Evolutionary conservation across 2,113 vertebrate species (phyloP), one percentile per base, ranked within the genome.

Genomic region (Machaerirhynchus nigripectus): DNA sequence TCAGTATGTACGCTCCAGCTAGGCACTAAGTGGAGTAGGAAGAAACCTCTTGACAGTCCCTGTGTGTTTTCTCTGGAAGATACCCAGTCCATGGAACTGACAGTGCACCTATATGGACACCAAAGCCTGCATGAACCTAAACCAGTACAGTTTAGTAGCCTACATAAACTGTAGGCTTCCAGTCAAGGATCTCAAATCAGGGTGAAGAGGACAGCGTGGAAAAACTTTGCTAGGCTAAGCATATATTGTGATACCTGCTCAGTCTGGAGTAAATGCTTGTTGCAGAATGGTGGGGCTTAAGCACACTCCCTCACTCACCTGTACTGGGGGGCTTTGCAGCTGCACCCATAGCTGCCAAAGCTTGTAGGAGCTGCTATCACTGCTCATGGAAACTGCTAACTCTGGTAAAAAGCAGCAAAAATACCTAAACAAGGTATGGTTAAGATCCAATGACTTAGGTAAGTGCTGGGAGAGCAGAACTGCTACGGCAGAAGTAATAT

Each of bases 171-270:
- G 42, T 44, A 57, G 57, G 30, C 49, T 71, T 75, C 39, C 11
- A 67, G 73, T 37, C 6, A 8, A 67, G 17, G 46, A 87, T 17
- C 22, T 90, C 56, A 42, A n/a, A 74, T 19, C 16, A 56, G 23
- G 11, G 6, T 55, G 28, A 75, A 63, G 20, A 83, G 24, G 28
- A 61, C 9, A 65, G 31, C 0, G 7, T 27, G 30, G 14, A 55
- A 61, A 77, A 18, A 39, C 7, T 39, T 76, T 46, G 15, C 46
- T 39, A 13, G 21, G 26, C 35, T 31, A 60, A n/a, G 27, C 2
- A 2, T 23, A 46, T 0, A 0, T 16, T 2, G 5, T 31, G 57
- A 82, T 75, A 33, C 50, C 39, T 49, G 74, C 28, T 27, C 23
- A 49, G 21, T 9, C 28, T 42, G 76, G n/a, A 80, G 46, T 19